phyloP scores from a whole-genome alignment of 2,797 vertebrate species.

The Harpagifer antarcticus region DNA sequence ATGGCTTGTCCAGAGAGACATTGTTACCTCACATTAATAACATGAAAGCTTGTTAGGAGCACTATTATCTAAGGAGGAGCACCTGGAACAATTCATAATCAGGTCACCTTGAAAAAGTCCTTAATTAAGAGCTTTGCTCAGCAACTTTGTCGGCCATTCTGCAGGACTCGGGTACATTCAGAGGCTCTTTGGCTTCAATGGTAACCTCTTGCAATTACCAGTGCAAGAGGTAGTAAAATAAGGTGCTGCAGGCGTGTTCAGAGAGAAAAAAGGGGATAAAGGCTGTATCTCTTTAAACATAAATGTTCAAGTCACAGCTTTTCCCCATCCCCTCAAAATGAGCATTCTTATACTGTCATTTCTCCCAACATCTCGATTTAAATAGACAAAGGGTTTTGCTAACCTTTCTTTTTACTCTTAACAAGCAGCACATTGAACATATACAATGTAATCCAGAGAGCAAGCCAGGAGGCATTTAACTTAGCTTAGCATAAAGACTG shows the following conservation, averaged over 20 bases:
- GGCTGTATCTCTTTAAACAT: too few species aligned
- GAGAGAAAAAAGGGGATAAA: not conserved
- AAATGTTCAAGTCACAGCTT: too few species aligned
- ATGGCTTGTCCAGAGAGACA: not conserved
- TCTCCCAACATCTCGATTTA: not conserved
- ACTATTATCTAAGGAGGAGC: constrained; percentile 25
- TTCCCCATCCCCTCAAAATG: not conserved
- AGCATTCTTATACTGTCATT: not conserved
- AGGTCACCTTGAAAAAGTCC: constrained; percentile 43
- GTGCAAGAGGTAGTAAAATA: not conserved
- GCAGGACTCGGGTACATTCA: constrained; percentile 1
- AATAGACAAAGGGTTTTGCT: not conserved
- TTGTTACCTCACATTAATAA: constrained; percentile 4
- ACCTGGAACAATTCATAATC: constrained; percentile 39
- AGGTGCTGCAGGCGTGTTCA: not conserved
- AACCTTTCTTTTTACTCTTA: not conserved
- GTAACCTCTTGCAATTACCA: too few species aligned
- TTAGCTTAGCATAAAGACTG: too few species aligned
- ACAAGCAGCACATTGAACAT: not conserved
- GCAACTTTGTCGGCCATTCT: constrained; percentile 7
- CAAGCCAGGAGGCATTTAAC: not conserved
- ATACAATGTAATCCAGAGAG: too few species aligned
- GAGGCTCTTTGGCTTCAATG: not conserved
- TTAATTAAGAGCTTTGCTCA: constrained; percentile 35
- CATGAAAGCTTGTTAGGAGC: constrained; percentile 23